phyloP scores from a whole-genome alignment of 1,140 invertebrate species.

The Pseudobourletiella spinata region DNA sequence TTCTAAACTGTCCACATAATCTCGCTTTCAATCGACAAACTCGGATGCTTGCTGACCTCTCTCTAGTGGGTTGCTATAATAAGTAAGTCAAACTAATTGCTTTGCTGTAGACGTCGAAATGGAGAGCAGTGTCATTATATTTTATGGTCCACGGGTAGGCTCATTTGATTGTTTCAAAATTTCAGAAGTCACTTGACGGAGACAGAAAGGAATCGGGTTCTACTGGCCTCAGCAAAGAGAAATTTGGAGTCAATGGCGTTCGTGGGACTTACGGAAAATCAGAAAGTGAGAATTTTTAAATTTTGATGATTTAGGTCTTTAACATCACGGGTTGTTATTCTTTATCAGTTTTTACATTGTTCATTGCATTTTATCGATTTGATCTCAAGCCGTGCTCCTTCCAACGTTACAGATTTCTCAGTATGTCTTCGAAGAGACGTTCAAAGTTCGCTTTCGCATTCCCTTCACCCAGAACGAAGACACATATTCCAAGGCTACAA shows the following conservation, averaged over 20 bases:
- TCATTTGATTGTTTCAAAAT: too few relatives aligned
- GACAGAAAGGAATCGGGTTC: conserved; percentile 61
- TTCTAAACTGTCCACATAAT: conserved; percentile 83
- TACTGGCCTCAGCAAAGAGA: conserved; percentile 87
- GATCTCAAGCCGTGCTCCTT: too few relatives aligned
- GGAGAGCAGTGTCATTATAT: not conserved
- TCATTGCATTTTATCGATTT: too few relatives aligned
- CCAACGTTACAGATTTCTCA: conserved; percentile 62
- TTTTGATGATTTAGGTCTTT: too few relatives aligned
- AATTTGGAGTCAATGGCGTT: conserved; percentile 93
- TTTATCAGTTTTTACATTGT: too few relatives aligned
- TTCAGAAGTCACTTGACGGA: conserved; percentile 54
- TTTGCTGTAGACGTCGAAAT: too few relatives aligned
- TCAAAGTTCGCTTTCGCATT: conserved; percentile 79
- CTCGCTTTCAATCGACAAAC: conserved; percentile 93
- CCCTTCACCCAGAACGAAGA: conserved; percentile 84
- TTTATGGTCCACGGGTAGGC: too few relatives aligned
- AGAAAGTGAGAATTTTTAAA: conserved; percentile 55
- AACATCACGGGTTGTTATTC: too few relatives aligned
- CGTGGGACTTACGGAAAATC: conserved; percentile 93
- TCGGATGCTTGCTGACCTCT: conserved; percentile 91
- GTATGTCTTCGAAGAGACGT: conserved; percentile 95
- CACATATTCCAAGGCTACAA: conserved; percentile 66
- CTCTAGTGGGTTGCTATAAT: conserved; percentile 91
- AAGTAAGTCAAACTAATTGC: conserved; percentile 37